These are phyloP conservation scores for Saimiri boliviensis DNA, from an alignment of 2,113 vertebrate genomes.

Conservation along the genomic window DNA sequence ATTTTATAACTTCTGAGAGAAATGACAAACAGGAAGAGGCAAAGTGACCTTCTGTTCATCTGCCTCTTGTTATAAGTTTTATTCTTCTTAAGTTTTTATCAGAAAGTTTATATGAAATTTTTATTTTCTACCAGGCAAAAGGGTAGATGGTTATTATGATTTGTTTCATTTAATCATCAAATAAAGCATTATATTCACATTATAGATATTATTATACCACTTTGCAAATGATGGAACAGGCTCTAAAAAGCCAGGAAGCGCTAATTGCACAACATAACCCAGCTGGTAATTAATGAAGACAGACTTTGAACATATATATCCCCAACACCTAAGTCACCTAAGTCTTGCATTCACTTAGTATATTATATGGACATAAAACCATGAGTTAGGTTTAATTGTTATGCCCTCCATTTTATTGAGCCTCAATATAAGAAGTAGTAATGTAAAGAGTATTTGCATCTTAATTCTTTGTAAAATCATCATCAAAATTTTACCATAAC, in stretches of 20 bases:
- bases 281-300: neutral
- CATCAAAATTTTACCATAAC: neutral
- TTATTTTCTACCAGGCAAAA: slow-evolving; percentile 26
- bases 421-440: neutral
- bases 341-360: neutral
- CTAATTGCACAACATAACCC: neutral
- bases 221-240: neutral
- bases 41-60: neutral
- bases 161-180: slow-evolving; percentile 32
- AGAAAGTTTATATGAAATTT: slow-evolving; percentile 4
- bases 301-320: slow-evolving; percentile 3
- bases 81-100: neutral
- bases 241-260: neutral
- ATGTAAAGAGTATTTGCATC: neutral
- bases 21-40: neutral
- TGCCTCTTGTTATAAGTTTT: neutral
- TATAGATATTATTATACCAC: neutral
- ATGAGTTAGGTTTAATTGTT: neutral
- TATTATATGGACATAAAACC: neutral
- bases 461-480: slow-evolving; percentile 13
- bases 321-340: neutral
- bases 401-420: neutral
- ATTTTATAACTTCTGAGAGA: neutral
- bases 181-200: neutral
- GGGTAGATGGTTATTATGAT: neutral